phyloP scores from a whole-genome alignment of 1,140 invertebrate genomes.

The Drosophila athabasca region DNA sequence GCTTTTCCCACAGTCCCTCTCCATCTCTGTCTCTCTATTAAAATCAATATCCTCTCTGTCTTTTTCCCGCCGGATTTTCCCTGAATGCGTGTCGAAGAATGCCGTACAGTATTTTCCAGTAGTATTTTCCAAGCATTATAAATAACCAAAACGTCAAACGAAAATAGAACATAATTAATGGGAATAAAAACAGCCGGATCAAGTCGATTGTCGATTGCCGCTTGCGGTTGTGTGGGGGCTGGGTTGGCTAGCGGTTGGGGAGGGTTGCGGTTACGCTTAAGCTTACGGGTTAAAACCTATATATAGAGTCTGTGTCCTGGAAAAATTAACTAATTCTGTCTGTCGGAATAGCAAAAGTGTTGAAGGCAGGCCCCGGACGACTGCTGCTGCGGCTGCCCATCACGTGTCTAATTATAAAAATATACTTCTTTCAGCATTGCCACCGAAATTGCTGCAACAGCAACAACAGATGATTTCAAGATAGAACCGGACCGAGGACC shows the following conservation, averaged over 20 bases:
- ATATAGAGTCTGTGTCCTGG: slow-evolving; percentile 16
- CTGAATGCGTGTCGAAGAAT: slow-evolving; percentile 4
- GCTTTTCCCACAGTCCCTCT: too few relatives aligned
- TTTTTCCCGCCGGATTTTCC: neutral
- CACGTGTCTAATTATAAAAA: slow-evolving; percentile 32
- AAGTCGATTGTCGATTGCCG: slow-evolving; percentile 29
- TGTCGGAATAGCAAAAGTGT: slow-evolving; percentile 1
- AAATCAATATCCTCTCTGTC: slow-evolving; percentile 32
- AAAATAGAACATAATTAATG: slow-evolving; percentile 63
- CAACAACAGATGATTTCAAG: too few relatives aligned
- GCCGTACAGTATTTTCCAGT: too few relatives aligned
- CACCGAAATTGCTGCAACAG: too few relatives aligned
- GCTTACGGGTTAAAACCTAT: slow-evolving; percentile 2
- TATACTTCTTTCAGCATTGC: neutral
- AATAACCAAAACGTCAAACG: slow-evolving; percentile 33
- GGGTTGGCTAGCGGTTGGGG: too few relatives aligned
- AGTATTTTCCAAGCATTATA: slow-evolving; percentile 22
- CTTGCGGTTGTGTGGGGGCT: too few relatives aligned
- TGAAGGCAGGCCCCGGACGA: neutral
- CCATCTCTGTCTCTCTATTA: neutral
- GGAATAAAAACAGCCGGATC: slow-evolving; percentile 46
- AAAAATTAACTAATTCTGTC: slow-evolving; percentile 7
- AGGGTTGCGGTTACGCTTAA: too few relatives aligned
- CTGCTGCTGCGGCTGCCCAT: neutral
- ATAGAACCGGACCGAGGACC: too few relatives aligned